Conservation (phyloP, 2,797 vertebrate species). For the Leucoraja ocellata region DNA sequence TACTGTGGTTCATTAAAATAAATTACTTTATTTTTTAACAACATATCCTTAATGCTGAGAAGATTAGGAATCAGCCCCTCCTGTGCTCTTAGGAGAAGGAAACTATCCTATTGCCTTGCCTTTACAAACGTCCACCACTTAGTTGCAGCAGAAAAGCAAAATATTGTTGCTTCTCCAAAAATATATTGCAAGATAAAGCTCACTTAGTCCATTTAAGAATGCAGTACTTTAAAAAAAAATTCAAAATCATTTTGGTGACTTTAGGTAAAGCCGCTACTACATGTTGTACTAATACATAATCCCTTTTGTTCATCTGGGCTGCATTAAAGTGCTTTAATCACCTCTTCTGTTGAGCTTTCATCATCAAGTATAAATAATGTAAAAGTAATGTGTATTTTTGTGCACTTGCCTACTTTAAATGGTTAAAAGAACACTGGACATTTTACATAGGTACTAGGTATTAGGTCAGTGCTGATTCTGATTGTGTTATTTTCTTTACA, state of each 20-base stretch:
- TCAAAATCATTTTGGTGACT: too few species aligned
- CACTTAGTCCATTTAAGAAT: background rate
- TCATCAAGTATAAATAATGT: background rate
- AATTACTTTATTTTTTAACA: background rate
- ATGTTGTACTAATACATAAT: background rate
- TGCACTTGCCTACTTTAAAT: background rate
- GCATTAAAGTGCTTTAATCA: background rate
- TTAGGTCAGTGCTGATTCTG: background rate
- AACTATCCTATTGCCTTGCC: background rate
- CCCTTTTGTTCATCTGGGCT: background rate
- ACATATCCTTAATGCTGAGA: background rate
- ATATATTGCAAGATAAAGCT: background rate
- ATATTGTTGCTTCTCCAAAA: background rate
- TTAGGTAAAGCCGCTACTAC: too few species aligned
- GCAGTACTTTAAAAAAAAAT: background rate
- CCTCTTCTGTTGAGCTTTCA: background rate
- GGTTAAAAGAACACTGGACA: background rate
- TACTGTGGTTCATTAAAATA: too few species aligned
- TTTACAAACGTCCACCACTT: background rate
- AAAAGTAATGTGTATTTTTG: background rate
- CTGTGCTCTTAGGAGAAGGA: background rate
- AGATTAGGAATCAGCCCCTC: background rate
- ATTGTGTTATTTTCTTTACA: background rate
- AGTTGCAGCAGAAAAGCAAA: background rate
- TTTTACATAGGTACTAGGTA: background rate